Evolutionary conservation across 2,888 invertebrate genomes (phyloP).

Genomic region (Dinocampus coccinellae): DNA sequence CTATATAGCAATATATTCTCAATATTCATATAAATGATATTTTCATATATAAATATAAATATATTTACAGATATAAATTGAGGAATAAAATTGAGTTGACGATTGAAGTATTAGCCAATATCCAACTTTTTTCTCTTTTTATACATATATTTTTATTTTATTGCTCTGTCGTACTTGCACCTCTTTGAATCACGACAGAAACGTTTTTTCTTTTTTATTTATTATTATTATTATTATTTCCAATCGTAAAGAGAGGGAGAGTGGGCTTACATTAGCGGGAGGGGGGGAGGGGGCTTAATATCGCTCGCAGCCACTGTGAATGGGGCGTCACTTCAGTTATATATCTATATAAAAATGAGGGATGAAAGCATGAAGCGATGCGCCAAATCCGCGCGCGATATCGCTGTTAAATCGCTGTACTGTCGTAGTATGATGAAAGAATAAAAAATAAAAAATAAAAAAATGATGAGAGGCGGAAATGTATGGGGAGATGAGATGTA

Average conservation of each 20-base stretch:
- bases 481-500: slow-evolving; percentile 21
- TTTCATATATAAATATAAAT: not conserved
- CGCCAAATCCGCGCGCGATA: slow-evolving; percentile 17
- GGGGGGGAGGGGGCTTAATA: slow-evolving; percentile 40
- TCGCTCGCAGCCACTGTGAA: slow-evolving; percentile 39
- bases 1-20: not conserved
- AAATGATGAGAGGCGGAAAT: slow-evolving; percentile 31
- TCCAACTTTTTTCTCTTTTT: slow-evolving; percentile 42
- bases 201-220: not conserved
- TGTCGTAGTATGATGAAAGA: slow-evolving; percentile 21
- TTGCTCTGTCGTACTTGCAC: slow-evolving; percentile 37
- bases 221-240: slow-evolving; percentile 25
- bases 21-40: too few species aligned
- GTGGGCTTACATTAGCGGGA: slow-evolving; percentile 36
- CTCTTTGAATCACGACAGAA: not conserved
- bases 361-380: slow-evolving; percentile 3
- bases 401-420: slow-evolving; percentile 21
- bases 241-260: slow-evolving; percentile 25
- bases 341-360: not conserved
- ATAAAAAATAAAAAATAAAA: slow-evolving; percentile 10
- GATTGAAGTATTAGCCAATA: slow-evolving; percentile 47
- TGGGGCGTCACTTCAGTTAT: slow-evolving; percentile 31
- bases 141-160: slow-evolving; percentile 25
- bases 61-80: slow-evolving; percentile 12
- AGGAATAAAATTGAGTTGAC: slow-evolving; percentile 51